These are phyloP conservation scores for Psephotus haematonotus DNA, from an alignment of 2,113 vertebrate species.

Conservation along the genomic window DNA sequence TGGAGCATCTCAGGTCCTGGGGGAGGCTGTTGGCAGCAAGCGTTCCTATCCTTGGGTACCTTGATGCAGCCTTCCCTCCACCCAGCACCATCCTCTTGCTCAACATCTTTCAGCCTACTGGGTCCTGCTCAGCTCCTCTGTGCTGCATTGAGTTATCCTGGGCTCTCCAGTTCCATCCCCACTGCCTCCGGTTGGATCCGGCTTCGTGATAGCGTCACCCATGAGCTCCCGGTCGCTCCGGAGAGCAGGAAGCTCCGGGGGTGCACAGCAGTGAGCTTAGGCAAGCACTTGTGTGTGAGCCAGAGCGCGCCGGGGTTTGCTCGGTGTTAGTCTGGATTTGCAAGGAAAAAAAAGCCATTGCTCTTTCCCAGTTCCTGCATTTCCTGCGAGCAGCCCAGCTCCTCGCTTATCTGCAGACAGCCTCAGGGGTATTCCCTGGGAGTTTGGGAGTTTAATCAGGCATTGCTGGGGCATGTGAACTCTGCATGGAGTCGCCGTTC, in stretches of 20 bases:
- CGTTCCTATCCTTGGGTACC: not conserved
- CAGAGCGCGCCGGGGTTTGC: not conserved
- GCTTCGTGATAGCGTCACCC: not conserved
- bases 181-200: not conserved
- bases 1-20: not conserved
- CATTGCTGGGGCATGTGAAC: constrained; percentile 60
- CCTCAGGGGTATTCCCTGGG: constrained; percentile 57
- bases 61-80: rapidly evolving
- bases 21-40: not conserved
- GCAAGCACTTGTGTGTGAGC: not conserved
- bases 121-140: rapidly evolving
- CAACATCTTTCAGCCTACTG: not conserved
- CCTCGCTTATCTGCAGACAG: constrained; percentile 60
- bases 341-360: not conserved
- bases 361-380: constrained; percentile 42
- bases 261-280: not conserved
- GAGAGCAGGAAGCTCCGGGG: rapidly evolving
- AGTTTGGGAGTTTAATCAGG: constrained; percentile 60
- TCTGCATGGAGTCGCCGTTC: not conserved
- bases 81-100: not conserved
- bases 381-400: constrained; percentile 52
- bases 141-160: not conserved
- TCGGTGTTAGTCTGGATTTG: not conserved
- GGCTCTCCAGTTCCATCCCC: not conserved
- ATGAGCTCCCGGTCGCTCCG: rapidly evolving